A percentile compares a stretch with the other conserved stretches of the same genome.
phyloP scores from a whole-genome alignment of 2,797 vertebrate genomes.

The Sarcoramphus papa region DNA sequence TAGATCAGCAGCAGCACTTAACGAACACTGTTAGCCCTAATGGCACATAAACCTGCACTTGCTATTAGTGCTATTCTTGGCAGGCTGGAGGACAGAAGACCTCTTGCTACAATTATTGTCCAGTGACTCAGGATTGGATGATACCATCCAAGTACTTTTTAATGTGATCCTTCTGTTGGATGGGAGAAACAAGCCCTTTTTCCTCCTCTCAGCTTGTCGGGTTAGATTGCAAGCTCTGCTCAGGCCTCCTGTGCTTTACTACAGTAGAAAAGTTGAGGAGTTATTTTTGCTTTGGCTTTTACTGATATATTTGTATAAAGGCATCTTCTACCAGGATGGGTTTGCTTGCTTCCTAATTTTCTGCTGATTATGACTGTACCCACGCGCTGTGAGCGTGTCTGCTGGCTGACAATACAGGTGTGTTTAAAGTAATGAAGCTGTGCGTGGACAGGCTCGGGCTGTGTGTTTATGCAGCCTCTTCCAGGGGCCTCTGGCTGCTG shows the following conservation, averaged over 20 bases:
- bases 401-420: not conserved
- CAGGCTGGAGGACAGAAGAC: not conserved
- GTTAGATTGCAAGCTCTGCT: not conserved
- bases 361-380: not conserved
- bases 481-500: not conserved
- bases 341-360: not conserved
- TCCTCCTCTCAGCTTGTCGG: not conserved
- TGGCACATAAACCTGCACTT: not conserved
- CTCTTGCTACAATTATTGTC: not conserved
- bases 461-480: not conserved
- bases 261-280: not conserved
- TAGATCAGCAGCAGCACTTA: not conserved
- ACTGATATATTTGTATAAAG: rapidly evolving
- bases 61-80: not conserved
- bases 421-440: not conserved
- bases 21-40: not conserved
- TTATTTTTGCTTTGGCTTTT: not conserved
- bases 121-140: not conserved
- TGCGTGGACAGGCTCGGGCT: not conserved
- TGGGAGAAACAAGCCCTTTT: not conserved
- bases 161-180: not conserved
- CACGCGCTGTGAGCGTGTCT: not conserved
- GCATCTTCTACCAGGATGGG: not conserved
- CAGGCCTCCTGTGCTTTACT: not conserved
- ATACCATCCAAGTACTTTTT: not conserved